Conservation (phyloP, 2,888 invertebrate species). For the Shargacucullia verbasci region DNA sequence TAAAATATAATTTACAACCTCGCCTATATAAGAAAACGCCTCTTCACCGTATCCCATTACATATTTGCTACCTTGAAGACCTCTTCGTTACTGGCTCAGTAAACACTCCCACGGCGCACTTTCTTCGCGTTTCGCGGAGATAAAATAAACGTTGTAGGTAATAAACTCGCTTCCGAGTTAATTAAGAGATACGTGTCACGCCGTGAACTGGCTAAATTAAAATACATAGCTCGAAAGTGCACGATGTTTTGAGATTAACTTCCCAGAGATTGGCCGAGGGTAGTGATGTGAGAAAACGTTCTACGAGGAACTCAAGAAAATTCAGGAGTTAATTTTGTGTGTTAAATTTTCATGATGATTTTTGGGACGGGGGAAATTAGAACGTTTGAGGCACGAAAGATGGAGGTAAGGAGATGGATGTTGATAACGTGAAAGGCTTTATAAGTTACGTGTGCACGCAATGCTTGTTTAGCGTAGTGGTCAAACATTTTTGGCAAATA, state of each 20-base stretch:
- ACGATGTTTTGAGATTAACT: constrained; percentile 60
- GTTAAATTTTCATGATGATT: constrained; percentile 55
- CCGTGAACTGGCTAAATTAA: constrained; percentile 63
- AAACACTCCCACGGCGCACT: constrained; percentile 47
- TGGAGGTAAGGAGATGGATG: constrained; percentile 13
- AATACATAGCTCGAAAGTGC: constrained; percentile 61
- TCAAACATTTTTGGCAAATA: too few relatives aligned
- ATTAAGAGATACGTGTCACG: constrained; percentile 66
- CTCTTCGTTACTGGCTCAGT: constrained; percentile 31
- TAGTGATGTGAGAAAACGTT: constrained; percentile 50
- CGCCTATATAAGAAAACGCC: constrained; percentile 19
- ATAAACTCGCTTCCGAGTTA: constrained; percentile 66
- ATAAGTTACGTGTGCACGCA: constrained; percentile 8
- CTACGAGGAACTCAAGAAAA: constrained; percentile 38
- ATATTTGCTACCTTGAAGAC: constrained; percentile 31
- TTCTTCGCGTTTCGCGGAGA: constrained; percentile 53
- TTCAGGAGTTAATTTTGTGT: constrained; percentile 47
- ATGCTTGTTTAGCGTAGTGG: too few relatives aligned
- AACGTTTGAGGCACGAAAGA: constrained; percentile 18
- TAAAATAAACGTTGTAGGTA: constrained; percentile 63
- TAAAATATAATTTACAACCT: too few relatives aligned
- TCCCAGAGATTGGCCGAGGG: constrained; percentile 51
- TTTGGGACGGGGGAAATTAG: constrained; percentile 40
- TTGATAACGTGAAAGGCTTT: constrained; percentile 33
- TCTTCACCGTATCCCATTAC: constrained; percentile 10